These are phyloP conservation scores for Lobophora halterata DNA, from an alignment of 2,888 invertebrate genomes.

Conservation along the genomic window DNA sequence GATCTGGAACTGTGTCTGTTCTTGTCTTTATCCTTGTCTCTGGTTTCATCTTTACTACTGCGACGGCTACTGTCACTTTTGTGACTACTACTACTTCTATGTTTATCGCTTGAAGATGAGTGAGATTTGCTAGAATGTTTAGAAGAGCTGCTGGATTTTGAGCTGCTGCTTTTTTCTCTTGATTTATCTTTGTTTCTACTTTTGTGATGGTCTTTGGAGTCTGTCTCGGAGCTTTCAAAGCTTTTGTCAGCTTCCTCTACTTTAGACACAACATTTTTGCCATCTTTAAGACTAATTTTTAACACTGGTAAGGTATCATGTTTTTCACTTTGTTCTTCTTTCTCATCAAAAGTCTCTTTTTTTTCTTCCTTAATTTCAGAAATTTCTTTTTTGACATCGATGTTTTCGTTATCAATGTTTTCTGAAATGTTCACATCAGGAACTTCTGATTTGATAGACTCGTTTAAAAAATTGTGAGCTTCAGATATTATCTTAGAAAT, in stretches of 20 bases:
- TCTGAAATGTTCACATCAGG: constrained; percentile 32
- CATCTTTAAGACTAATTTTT: constrained; percentile 87
- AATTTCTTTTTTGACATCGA: constrained; percentile 12
- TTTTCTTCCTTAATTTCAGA: constrained; percentile 19
- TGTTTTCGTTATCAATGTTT: constrained; percentile 20
- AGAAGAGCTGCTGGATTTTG: constrained; percentile 47
- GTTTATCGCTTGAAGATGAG: constrained; percentile 67
- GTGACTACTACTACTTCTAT: constrained; percentile 44
- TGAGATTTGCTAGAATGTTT: constrained; percentile 68
- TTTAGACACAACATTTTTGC: constrained; percentile 85
- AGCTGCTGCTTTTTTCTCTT: constrained; percentile 60
- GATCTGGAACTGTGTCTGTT: constrained; percentile 58
- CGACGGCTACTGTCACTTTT: constrained; percentile 62
- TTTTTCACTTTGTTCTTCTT: constrained; percentile 26
- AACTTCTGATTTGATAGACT: constrained; percentile 31
- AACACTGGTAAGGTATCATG: constrained; percentile 60
- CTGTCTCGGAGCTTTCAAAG: constrained; percentile 54
- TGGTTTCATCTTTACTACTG: constrained; percentile 60
- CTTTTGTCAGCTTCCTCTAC: constrained; percentile 66
- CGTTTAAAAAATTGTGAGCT: constrained; percentile 45
- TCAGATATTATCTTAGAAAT: constrained; percentile 62
- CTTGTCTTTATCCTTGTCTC: constrained; percentile 41
- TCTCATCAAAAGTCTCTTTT: constrained; percentile 29
- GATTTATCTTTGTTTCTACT: constrained; percentile 72
- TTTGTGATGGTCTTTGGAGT: constrained; percentile 57